Percentiles rank a stretch among this genome's conserved stretches.
Evolutionary conservation across 2,797 vertebrate genomes (phyloP).

Genomic region (Erithacus rubecula): DNA sequence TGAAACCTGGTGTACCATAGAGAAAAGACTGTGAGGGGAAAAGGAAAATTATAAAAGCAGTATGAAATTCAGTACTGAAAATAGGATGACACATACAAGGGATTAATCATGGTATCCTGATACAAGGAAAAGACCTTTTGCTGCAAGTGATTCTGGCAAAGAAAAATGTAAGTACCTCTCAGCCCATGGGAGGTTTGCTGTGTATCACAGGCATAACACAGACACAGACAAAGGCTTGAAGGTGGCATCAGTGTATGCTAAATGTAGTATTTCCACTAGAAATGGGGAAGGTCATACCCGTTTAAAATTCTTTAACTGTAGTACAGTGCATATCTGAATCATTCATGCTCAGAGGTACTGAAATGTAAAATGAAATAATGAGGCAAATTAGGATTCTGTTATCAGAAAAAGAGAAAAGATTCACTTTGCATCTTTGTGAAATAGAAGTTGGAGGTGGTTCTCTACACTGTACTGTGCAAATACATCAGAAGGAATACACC

Average conservation of each 20-base stretch:
- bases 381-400: background rate
- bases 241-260: background rate
- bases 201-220: background rate
- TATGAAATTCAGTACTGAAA: background rate
- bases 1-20: background rate
- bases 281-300: background rate
- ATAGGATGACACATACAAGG: background rate
- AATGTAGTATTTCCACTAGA: background rate
- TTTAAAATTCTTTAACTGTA: background rate
- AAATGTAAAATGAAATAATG: background rate
- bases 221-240: background rate
- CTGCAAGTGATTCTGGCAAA: background rate
- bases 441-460: background rate
- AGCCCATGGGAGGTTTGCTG: background rate
- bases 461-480: background rate
- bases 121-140: background rate
- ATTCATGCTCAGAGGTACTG: background rate
- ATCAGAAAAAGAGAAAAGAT: background rate
- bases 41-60: background rate
- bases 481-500: background rate
- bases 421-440: background rate
- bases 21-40: background rate
- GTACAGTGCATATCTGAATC: background rate
- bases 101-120: background rate
- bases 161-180: background rate